Evolutionary conservation across 2,113 vertebrate genomes (phyloP), one percentile per base, ranked within the genome.

Genomic region (Caretta caretta): DNA sequence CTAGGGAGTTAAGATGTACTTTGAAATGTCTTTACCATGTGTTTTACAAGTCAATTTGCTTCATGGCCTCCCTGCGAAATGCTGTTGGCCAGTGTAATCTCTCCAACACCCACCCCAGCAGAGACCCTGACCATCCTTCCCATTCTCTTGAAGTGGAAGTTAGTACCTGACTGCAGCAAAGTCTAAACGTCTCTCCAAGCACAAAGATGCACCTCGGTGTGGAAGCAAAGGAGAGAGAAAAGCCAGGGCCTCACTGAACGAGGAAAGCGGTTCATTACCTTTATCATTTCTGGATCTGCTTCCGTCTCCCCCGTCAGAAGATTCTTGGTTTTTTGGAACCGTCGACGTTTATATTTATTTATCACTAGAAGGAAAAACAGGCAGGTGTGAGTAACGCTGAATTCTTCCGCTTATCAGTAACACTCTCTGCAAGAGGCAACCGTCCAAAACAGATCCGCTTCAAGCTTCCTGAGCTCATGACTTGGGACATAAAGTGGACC

Each of bases 291-390:
- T 0, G 99, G 99, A 96, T 99, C 99, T 0, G 99, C 99, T 91
- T 99, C 99, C 0, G 99, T 99, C 96, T 99, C 99, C 13, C 99
- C 99, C 0, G 99, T 99, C 85, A 99, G 97, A 24, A 99, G 98
- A 96, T 99, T 99, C 97, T 99, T 99, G 82, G 99, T 99, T 97
- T 99, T 99, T 96, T 99, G 96, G 95, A 99, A 99, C 72, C 99
- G 98, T 56, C 99, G 97, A 17, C 99, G 98, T 89, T 99, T 99
- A 95, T 99, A 99, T 86, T 99, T 99, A 96, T 99, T 99, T 90
- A 99, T 98, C 99, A 99, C 99, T 99, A 93, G 9, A 10, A 76
- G 25, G 6, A 2, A 4, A 59, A 2, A 10, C 27, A 50, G 56
- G 17, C 49, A 54, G 20, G 31, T 1, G 1, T 5, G 5, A 25